Evolutionary conservation across 2,888 invertebrate genomes (phyloP).

Genomic region (Troglohyphantes excavatus): DNA sequence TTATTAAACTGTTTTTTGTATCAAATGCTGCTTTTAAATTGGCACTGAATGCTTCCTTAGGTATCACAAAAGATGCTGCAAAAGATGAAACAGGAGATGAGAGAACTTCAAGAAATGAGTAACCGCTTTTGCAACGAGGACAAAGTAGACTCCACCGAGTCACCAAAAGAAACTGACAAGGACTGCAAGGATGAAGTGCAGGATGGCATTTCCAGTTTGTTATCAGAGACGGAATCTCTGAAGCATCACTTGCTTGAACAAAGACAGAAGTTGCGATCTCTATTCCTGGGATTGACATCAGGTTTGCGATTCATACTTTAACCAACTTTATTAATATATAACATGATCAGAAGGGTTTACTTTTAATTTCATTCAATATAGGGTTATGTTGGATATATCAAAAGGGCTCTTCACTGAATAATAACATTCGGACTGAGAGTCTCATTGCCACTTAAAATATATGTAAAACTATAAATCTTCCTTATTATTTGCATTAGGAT

Average conservation of each 20-base stretch:
- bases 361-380: too few relatives aligned
- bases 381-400: too few relatives aligned
- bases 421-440: too few relatives aligned
- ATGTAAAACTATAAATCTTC: too few relatives aligned
- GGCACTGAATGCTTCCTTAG: neutral
- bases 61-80: constrained; percentile 62
- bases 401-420: too few relatives aligned
- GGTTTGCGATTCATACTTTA: constrained; percentile 4
- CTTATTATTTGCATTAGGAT: too few relatives aligned
- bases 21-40: too few relatives aligned
- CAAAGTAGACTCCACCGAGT: neutral
- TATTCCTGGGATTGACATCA: neutral
- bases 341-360: too few relatives aligned
- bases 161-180: neutral
- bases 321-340: too few relatives aligned
- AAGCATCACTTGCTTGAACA: constrained; percentile 50
- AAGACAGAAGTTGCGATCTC: constrained; percentile 14
- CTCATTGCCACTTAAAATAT: too few relatives aligned
- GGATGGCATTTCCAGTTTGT: constrained; percentile 7
- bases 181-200: constrained; percentile 24
- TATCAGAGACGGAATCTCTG: constrained; percentile 30
- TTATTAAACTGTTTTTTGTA: too few relatives aligned
- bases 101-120: constrained; percentile 53
- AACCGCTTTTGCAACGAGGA: neutral
- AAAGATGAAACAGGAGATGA: constrained; percentile 68